phyloP scores from a whole-genome alignment of 2,888 invertebrate species.

The Lydus trimaculatus region DNA sequence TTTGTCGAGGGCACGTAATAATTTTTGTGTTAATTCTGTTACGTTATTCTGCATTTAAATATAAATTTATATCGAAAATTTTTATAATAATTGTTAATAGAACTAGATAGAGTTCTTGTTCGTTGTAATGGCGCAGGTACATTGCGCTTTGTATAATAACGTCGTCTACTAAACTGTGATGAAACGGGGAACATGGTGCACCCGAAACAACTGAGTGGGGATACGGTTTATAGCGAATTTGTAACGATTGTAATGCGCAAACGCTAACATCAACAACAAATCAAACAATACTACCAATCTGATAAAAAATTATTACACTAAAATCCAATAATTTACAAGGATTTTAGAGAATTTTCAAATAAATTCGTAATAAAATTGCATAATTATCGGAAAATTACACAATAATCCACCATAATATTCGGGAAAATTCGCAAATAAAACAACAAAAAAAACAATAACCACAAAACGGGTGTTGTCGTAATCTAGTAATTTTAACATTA shows the following conservation, averaged over 20 bases:
- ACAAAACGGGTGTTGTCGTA: conserved; percentile 10
- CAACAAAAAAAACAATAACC: background rate
- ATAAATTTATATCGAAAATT: conserved; percentile 61
- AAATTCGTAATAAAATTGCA: too few species aligned
- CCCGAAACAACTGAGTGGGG: conserved; percentile 62
- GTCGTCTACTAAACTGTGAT: conserved; percentile 60
- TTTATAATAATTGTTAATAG: conserved; percentile 59
- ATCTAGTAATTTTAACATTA: background rate
- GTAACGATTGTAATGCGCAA: conserved; percentile 54
- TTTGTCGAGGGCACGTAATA: conserved; percentile 95
- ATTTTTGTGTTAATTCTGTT: conserved; percentile 93
- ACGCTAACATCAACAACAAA: conserved; percentile 26
- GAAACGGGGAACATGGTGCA: conserved; percentile 61
- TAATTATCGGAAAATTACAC: too few species aligned
- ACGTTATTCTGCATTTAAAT: conserved; percentile 83
- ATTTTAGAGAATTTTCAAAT: too few species aligned
- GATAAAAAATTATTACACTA: too few species aligned
- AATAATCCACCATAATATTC: background rate
- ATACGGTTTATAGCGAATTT: conserved; percentile 51
- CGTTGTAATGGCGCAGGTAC: conserved; percentile 62
- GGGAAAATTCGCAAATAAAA: background rate
- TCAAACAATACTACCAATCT: conserved; percentile 16
- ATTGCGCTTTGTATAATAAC: conserved; percentile 62
- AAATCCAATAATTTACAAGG: too few species aligned
- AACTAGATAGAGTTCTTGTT: conserved; percentile 60